Evolutionary conservation across 2,888 invertebrate species (phyloP), one percentile per base, ranked within the genome.

Genomic region (Oscheius sp.): DNA sequence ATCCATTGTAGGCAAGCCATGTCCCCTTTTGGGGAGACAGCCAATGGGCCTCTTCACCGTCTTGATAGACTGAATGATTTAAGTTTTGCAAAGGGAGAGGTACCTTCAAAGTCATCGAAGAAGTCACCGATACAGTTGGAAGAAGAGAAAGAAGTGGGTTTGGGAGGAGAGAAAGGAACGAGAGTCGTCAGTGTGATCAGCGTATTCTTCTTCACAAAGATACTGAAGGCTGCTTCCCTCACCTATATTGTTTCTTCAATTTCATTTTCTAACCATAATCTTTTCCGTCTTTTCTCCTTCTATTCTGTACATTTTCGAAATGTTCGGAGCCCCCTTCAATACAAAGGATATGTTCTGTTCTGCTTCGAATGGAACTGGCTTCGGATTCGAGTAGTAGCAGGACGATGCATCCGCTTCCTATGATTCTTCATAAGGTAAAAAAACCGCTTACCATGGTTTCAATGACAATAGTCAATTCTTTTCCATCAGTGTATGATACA

Each of bases 391-490:
- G 20, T 62, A 62, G 9, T 30, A 33, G 20, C 62, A 62, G 14
- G 4, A 6, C 14, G 62, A 62, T 22, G 9, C 12, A 32, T 22
- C 30, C 9, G 1, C n/a, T 5, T n/a, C 0, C 28, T 36, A 41
- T 47, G 5, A 28, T 32, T 6, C n/a, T 45, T 8, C 20, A 8
- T 12, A 22, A 12, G 22, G 9, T 44, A 2, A 22, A 14, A 14
- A 9, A 36, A 20, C 14, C 2, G 9, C 61, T 38, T n/a, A 87
- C 87, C 86, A 87, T 86, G 5, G 86, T 87, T 77, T 87, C 87
- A 61, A 88, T 82, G 45, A 88, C 77, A 38, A 88, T 85, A 9
- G 87, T 86, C n/a, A 87, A 69, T 67, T 87, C 78, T 51, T 82
- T 82, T 17, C 73, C 72, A 67, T 86, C 82, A 33, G 83, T 74